Evolutionary conservation across 2,797 vertebrate genomes (phyloP), one percentile per base, ranked within the genome.

Genomic region (Anisognathus igniventris): DNA sequence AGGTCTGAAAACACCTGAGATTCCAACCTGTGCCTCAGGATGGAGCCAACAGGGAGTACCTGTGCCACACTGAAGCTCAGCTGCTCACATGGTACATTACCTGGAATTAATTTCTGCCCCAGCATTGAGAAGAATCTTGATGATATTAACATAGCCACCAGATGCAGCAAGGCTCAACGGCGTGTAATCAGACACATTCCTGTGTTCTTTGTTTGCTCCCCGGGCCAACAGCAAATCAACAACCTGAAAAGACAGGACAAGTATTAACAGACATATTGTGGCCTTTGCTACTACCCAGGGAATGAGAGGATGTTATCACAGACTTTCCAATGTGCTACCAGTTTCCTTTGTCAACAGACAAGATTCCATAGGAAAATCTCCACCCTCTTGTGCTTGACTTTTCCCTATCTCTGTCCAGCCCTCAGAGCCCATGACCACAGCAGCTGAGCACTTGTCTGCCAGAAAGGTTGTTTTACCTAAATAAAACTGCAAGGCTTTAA

Each of bases 51-150:
- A 78, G 0, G 1, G 19, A 72, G 18, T 12, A 35, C 27, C 35
- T 31, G 24, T 51, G 27, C 24, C 27, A 10, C 2, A 7, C 25
- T 35, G 48, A 45, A 68, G 58, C 28, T 85, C n/a, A 54, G 12
- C 24, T 35, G 22, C 12, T 28, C 28, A 39, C 30, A 7, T 0
- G 54, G 27, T 20, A n/a, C 54, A 20, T 96, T 98, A 99, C 99
- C 99, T 99, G 96, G 99, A 99, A 98, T 99, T 99, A 90, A 99
- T 99, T 98, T 99, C 99, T 93, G 99, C 99, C 93, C 99, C 99
- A 84, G 99, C 99, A 96, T 99, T 99, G 88, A 99, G 98, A 85
- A 99, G 98, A 97, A 99, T 99, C 97, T 99, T 99, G 97, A 99
- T 99, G 97, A 99, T 99, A 97, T 99, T 99, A 92, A 99, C 99